These are phyloP conservation scores for Lagria hirta DNA, from an alignment of 2,888 invertebrate genomes.

Conservation along the genomic window DNA sequence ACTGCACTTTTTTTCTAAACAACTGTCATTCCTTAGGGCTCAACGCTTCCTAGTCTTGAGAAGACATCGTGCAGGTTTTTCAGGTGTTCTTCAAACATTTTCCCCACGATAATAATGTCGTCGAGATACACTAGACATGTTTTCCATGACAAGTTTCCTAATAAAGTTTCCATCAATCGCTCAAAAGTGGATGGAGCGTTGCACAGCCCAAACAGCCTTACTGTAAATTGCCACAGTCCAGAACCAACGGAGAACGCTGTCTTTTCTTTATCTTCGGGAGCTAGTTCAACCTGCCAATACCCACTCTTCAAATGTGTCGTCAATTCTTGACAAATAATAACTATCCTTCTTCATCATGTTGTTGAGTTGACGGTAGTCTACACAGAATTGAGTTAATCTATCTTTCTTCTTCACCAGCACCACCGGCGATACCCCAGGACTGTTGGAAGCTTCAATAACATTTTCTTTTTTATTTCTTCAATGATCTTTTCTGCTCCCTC, in stretches of 20 bases:
- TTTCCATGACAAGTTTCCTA: too few relatives aligned
- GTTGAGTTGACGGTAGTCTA: constrained; percentile 27
- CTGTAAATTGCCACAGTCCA: constrained; percentile 34
- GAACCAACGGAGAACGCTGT: constrained; percentile 32
- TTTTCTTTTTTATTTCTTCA: too few relatives aligned
- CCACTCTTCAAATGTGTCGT: constrained; percentile 30
- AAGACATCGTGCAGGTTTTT: constrained; percentile 25
- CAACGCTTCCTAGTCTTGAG: neutral
- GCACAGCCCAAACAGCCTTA: constrained; percentile 31
- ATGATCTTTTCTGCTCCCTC: too few relatives aligned
- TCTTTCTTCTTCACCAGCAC: too few relatives aligned
- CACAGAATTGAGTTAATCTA: constrained; percentile 27
- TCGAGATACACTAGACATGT: constrained; percentile 20
- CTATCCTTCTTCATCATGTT: constrained; percentile 24
- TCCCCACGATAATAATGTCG: constrained; percentile 23
- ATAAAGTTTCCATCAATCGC: constrained; percentile 35
- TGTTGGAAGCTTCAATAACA: too few relatives aligned
- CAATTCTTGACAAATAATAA: constrained; percentile 23
- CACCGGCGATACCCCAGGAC: too few relatives aligned
- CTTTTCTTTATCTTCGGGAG: constrained; percentile 29
- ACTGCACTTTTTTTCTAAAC: constrained; percentile 8
- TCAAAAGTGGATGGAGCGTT: constrained; percentile 36
- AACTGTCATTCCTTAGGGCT: constrained; percentile 3
- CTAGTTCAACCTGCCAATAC: constrained; percentile 29
- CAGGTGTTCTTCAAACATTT: constrained; percentile 30